A percentile compares a stretch with the other conserved stretches of the same genome.
These are phyloP conservation scores for Hydrotaea cyrtoneurina DNA, from an alignment of 2,888 invertebrate species.

Conservation along the genomic window DNA sequence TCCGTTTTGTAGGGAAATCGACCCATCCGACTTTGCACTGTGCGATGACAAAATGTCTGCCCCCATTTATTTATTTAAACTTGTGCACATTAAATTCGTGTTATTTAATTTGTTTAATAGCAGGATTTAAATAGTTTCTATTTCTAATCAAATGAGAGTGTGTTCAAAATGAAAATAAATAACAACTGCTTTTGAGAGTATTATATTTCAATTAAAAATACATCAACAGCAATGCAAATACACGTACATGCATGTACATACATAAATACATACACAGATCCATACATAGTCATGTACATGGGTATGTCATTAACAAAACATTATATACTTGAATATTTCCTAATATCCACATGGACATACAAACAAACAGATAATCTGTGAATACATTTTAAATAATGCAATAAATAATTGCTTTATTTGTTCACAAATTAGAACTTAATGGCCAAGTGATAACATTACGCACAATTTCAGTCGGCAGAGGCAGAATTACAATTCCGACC, in stretches of 20 bases:
- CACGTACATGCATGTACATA: not conserved
- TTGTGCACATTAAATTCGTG: slow-evolving; percentile 1
- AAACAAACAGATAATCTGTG: not conserved
- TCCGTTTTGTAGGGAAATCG: no score
- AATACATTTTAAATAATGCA: slow-evolving; percentile 4
- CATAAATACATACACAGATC: not conserved
- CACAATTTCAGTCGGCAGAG: no score
- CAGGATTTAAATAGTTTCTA: slow-evolving; percentile 4
- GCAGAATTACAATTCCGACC: no score
- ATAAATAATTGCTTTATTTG: slow-evolving; percentile 9
- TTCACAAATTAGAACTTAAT: slow-evolving; percentile 26
- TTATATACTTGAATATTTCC: not conserved
- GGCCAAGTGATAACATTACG: not conserved
- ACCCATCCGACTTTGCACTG: no score
- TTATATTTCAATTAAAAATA: slow-evolving; percentile 35
- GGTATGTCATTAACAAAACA: not conserved
- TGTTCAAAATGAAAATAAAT: not conserved
- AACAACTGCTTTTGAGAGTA: not conserved
- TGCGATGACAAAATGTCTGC: no score
- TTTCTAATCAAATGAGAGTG: not conserved
- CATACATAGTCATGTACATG: not conserved
- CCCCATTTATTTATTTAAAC: no score
- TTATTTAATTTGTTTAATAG: not conserved
- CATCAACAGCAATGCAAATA: slow-evolving; percentile 17
- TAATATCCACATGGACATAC: not conserved